Evolutionary conservation across 1,140 invertebrate species (phyloP), one percentile per base, ranked within the genome.

Genomic region (Lethrus apterus): DNA sequence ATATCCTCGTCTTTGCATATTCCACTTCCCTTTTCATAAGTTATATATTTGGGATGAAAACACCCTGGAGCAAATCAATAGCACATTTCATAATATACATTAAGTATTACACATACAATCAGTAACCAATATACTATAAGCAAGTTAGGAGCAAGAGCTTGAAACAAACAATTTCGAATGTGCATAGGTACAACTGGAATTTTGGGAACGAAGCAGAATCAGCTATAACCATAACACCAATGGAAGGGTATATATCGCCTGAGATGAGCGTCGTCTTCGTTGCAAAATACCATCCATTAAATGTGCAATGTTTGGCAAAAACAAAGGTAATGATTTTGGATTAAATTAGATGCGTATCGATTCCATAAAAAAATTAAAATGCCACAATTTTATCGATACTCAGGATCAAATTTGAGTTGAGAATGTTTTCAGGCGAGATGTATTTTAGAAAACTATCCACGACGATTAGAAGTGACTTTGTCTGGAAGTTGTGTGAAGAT

Each of bases 181-280:
- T 30, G 21, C 59, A 32, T 21, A 67, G 64, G 47, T 69, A 69
- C 41, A 57, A 56, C 38, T 70, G 67, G 68, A 60, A 59, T 24
- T 46, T 51, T 17, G 51, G 52, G 4, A 61, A 60, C 46, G 33
- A 60, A 2, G 32, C 48, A 5, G 23, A 40, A 18, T 24, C 40
- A 14, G 20, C 51, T 38, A 68, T 69, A 46, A 55, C 31, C 4
- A 63, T 72, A 10, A 41, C 26, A 8, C 70, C 70, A 2, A 36
- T 50, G 13, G 48, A 57, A 32, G 70, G 70, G 2, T 70, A 66
- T 50, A 66, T 62, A 47, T 57, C 64, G 8, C 55, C 67, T 3
- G 64, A 61, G 5, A 65, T 54, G 29, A 46, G 63, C 32, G 43
- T 66, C 17, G 59, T 48, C 31, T 68, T 70, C 48, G 49, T 44